Percentiles rank a stretch among this genome's conserved stretches.
Conservation (phyloP, 2,888 invertebrate species). For the Rhodophaea formosa region DNA sequence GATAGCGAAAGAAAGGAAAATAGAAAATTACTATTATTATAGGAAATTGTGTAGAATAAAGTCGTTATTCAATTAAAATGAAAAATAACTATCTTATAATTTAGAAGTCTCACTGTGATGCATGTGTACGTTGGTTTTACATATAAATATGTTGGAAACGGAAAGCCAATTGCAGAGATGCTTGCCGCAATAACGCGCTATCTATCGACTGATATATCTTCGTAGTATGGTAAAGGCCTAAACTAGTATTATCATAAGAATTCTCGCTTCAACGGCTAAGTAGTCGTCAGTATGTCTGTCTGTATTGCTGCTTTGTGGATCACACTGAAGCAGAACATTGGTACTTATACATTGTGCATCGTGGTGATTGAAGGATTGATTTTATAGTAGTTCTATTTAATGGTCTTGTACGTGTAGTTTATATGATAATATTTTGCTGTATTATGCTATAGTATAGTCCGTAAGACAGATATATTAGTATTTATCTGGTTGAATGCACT, state of each 20-base stretch:
- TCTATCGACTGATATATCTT: no score
- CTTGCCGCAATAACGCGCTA: no score
- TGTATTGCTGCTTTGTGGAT: slow-evolving; percentile 2
- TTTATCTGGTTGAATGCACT: no score
- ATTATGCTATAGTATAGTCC: not conserved
- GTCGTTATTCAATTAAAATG: no score
- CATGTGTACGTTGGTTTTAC: no score
- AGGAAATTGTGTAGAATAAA: no score
- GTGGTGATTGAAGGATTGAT: slow-evolving; percentile 2
- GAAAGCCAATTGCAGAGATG: no score
- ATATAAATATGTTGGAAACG: no score
- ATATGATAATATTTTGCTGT: not conserved
- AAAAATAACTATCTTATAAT: no score
- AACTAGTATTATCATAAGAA: slow-evolving; percentile 6
- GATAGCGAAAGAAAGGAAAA: no score
- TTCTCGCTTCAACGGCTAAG: slow-evolving; percentile 6
- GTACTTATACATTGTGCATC: not conserved
- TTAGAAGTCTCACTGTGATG: no score
- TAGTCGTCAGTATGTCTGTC: slow-evolving; percentile 1
- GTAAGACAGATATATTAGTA: not conserved
- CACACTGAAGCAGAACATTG: slow-evolving; percentile 1
- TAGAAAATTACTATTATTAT: no score
- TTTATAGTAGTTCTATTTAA: not conserved
- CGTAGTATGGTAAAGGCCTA: not conserved
- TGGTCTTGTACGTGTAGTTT: not conserved